Conservation (phyloP, 1,140 invertebrate genomes). For the Drosophila truncata region DNA sequence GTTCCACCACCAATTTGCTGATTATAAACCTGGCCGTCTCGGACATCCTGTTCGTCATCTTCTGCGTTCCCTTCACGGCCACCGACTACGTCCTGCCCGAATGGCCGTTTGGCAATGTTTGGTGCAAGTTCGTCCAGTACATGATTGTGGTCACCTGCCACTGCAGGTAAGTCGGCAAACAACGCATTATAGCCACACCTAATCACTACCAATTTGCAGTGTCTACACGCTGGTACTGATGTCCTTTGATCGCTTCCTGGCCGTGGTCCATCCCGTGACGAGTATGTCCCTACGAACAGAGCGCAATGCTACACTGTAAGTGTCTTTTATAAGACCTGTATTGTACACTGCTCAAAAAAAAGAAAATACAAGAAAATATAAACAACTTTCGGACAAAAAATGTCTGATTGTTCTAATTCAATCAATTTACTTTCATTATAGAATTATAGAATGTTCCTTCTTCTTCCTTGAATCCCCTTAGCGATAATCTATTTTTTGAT, state of each 20-base stretch:
- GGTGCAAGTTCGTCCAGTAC: slow-evolving; percentile 96
- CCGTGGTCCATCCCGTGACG: slow-evolving; percentile 96
- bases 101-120: slow-evolving; percentile 96
- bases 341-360: neutral
- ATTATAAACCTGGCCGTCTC: slow-evolving; percentile 96
- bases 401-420: neutral
- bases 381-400: too few species aligned
- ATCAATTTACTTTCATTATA: too few species aligned
- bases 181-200: slow-evolving; percentile 86
- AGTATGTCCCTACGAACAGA: slow-evolving; percentile 96
- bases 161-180: slow-evolving; percentile 89
- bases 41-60: slow-evolving; percentile 97
- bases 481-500: too few species aligned
- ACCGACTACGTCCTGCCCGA: slow-evolving; percentile 93
- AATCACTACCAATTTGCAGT: slow-evolving; percentile 32
- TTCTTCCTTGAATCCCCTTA: neutral
- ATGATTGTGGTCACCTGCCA: slow-evolving; percentile 90
- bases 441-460: too few species aligned
- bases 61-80: slow-evolving; percentile 91
- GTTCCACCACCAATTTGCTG: slow-evolving; percentile 96
- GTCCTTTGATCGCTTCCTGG: slow-evolving; percentile 97
- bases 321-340: slow-evolving; percentile 77
- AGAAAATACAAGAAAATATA: neutral
- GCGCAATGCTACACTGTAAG: slow-evolving; percentile 89
- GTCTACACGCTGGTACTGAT: slow-evolving; percentile 96